Percentiles rank a stretch among this genome's conserved stretches.
These are phyloP conservation scores for Lynx canadensis DNA, from an alignment of 2,113 vertebrate genomes.

Conservation along the genomic window DNA sequence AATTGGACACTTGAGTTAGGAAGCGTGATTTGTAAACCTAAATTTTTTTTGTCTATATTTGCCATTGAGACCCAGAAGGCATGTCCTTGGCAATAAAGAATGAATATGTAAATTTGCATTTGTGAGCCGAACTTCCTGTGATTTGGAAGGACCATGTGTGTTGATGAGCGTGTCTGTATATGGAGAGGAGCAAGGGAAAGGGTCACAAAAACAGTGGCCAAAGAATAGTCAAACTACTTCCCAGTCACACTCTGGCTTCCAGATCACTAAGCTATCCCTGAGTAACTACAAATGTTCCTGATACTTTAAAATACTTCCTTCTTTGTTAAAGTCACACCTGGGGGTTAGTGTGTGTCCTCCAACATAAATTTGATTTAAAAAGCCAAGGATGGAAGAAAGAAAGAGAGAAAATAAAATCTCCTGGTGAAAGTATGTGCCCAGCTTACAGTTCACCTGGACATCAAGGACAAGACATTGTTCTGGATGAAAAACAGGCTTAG, in stretches of 20 bases:
- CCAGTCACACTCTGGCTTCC: rapidly evolving
- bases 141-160: rapidly evolving
- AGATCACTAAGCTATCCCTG: neutral
- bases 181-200: no score
- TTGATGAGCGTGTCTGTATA: neutral
- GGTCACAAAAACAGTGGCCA: no score
- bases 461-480: neutral
- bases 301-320: neutral
- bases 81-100: rapidly evolving
- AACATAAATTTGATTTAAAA: neutral
- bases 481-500: neutral
- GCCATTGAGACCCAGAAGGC: neutral
- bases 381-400: neutral
- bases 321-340: neutral
- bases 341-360: neutral
- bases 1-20: neutral
- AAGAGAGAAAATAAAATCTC: neutral
- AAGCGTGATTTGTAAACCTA: neutral
- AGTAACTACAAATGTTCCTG: neutral
- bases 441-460: neutral
- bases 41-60: neutral
- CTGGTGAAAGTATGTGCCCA: neutral
- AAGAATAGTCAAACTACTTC: neutral
- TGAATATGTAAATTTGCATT: neutral
- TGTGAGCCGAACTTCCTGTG: rapidly evolving